Conservation (phyloP, 2,113 vertebrate species). For the Benitochromis conjunctus region DNA sequence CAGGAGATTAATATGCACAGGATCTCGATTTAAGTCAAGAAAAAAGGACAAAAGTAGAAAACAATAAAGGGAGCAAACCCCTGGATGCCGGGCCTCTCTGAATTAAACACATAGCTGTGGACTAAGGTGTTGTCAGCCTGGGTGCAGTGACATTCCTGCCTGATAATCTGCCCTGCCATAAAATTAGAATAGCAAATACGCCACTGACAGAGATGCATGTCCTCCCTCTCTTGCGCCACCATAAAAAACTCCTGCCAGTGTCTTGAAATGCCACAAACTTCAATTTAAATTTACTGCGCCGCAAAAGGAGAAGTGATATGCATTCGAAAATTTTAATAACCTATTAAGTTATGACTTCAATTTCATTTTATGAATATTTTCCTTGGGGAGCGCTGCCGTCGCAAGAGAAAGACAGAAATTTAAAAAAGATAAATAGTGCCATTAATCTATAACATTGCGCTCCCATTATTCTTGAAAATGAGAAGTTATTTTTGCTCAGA, state of each 20-base stretch:
- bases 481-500: constrained; percentile 93
- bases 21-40: constrained; percentile 98
- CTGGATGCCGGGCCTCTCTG: constrained; percentile 88
- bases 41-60: constrained; percentile 95
- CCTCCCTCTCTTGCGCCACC: constrained; percentile 94
- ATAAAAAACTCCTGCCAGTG: constrained; percentile 83
- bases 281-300: constrained; percentile 99
- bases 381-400: constrained; percentile 89
- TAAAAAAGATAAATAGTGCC: constrained; percentile 96
- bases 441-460: constrained; percentile 98
- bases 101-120: constrained; percentile 98
- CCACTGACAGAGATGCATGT: constrained; percentile 99
- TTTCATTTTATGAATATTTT: constrained; percentile 97
- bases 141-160: constrained; percentile 87
- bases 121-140: constrained; percentile 93
- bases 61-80: constrained; percentile 92
- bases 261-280: constrained; percentile 97
- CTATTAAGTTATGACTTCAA: constrained; percentile 99
- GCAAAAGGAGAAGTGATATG: constrained; percentile 99
- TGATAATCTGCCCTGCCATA: constrained; percentile 99
- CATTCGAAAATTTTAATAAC: constrained; percentile 97
- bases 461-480: constrained; percentile 97
- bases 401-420: constrained; percentile 87
- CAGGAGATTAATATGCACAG: constrained; percentile 92
- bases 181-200: constrained; percentile 99